phyloP scores from a whole-genome alignment of 2,797 vertebrate species.

The Amphiprion clarkii region DNA sequence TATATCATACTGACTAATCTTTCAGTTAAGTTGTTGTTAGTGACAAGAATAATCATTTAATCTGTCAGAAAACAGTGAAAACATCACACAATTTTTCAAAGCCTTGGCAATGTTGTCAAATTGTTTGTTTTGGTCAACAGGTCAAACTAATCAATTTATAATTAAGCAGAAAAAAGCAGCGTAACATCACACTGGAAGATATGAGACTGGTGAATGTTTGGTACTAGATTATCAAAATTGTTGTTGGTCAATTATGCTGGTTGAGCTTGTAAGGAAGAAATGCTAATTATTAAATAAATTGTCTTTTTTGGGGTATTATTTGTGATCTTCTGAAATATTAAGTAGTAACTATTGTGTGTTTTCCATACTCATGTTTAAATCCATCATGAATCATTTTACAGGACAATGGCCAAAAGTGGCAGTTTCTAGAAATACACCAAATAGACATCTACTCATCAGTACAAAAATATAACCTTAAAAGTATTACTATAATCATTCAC shows the following conservation, averaged over 20 bases:
- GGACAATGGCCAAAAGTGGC: background rate
- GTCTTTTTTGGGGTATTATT: too few species aligned
- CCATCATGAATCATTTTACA: background rate
- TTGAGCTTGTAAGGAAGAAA: background rate
- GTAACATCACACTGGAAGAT: background rate
- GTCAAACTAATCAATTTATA: slow-evolving; percentile 1
- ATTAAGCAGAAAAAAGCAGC: background rate
- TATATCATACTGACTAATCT: background rate
- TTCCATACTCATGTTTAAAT: background rate
- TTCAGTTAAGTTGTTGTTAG: background rate
- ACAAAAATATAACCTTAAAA: background rate
- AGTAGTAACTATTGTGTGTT: background rate
- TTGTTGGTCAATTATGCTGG: too few species aligned
- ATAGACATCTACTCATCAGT: background rate
- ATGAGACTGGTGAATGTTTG: background rate
- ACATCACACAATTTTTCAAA: background rate
- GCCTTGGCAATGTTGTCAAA: background rate
- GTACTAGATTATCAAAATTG: background rate
- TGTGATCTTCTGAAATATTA: background rate
- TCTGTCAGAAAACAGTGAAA: background rate
- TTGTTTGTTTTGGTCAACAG: slow-evolving; percentile 9
- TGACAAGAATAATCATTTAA: background rate
- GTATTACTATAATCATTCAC: background rate
- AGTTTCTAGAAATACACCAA: background rate
- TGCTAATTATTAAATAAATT: background rate